A percentile compares a stretch with the other conserved stretches of the same genome.
Conservation (phyloP, 2,888 invertebrate species). For the Thera obeliscata region DNA sequence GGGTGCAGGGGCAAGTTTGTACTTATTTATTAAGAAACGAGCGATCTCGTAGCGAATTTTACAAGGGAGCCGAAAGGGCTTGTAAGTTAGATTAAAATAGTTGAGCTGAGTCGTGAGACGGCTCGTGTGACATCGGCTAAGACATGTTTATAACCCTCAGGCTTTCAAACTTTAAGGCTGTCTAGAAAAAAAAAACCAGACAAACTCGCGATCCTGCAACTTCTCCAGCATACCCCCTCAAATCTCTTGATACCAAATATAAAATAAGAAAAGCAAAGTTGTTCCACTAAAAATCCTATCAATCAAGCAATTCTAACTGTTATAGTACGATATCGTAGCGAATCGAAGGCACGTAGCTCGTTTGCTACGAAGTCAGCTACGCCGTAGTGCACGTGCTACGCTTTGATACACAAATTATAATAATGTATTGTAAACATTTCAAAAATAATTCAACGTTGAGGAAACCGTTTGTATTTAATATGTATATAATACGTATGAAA, state of each 20-base stretch:
- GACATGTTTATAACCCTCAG: constrained; percentile 44
- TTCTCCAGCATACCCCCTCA: too few species aligned
- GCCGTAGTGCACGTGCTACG: constrained; percentile 24
- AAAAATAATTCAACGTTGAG: too few species aligned
- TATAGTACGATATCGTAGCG: constrained; percentile 13
- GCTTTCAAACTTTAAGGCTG: not conserved
- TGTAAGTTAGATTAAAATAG: constrained; percentile 76
- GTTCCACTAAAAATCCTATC: too few species aligned
- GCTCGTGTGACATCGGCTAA: constrained; percentile 50
- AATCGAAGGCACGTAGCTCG: constrained; percentile 24
- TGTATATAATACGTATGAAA: too few species aligned
- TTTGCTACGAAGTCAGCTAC: constrained; percentile 26
- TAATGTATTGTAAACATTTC: too few species aligned
- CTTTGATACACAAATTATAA: constrained; percentile 7
- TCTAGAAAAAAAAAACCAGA: not conserved
- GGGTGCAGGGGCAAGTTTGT: constrained; percentile 39
- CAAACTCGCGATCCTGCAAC: too few species aligned
- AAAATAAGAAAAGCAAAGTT: too few species aligned
- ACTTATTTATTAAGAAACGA: constrained; percentile 71
- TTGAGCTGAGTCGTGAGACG: constrained; percentile 55
- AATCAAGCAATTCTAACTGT: too few species aligned
- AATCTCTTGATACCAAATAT: too few species aligned
- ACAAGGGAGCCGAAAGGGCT: constrained; percentile 59
- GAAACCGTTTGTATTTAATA: too few species aligned
- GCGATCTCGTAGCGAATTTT: constrained; percentile 64